Conservation (phyloP, 2,888 invertebrate species). For the Oxycera nigricornis region DNA sequence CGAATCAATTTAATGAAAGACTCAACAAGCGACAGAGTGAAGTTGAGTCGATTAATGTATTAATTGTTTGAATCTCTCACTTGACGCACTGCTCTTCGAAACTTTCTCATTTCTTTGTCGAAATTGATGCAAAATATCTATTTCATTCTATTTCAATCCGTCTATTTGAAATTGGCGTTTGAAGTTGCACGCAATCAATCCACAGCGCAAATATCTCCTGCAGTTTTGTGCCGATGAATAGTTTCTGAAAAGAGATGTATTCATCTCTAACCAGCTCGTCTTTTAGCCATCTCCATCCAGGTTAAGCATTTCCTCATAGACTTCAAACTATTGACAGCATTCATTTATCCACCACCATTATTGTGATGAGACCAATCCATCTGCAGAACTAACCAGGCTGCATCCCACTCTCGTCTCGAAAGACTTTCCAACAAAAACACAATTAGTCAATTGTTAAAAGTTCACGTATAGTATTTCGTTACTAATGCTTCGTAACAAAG, state of each 20-base stretch:
- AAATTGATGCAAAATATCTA: no score
- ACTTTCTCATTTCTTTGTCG: no score
- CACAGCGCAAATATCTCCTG: no score
- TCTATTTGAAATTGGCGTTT: no score
- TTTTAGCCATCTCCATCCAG: no score
- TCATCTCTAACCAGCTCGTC: no score
- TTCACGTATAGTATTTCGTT: not conserved
- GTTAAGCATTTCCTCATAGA: no score
- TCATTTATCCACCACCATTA: not conserved
- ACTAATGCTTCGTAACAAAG: not conserved
- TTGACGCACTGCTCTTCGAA: no score
- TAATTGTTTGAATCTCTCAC: not conserved
- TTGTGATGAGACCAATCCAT: constrained; percentile 38
- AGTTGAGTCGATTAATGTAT: not conserved
- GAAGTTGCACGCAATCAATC: no score
- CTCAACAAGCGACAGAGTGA: not conserved
- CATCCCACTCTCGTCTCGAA: constrained; percentile 40
- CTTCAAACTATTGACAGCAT: not conserved
- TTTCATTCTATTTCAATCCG: no score
- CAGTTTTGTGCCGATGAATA: no score
- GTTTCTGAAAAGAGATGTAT: no score
- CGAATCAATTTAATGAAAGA: not conserved
- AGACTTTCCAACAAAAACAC: constrained; percentile 39
- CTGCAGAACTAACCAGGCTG: constrained; percentile 30
- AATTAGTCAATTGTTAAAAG: not conserved